A percentile compares a stretch with the other conserved stretches of the same genome.
These are phyloP conservation scores for Meloidogyne floridensis DNA, from an alignment of 1,140 invertebrate genomes.

Conservation along the genomic window DNA sequence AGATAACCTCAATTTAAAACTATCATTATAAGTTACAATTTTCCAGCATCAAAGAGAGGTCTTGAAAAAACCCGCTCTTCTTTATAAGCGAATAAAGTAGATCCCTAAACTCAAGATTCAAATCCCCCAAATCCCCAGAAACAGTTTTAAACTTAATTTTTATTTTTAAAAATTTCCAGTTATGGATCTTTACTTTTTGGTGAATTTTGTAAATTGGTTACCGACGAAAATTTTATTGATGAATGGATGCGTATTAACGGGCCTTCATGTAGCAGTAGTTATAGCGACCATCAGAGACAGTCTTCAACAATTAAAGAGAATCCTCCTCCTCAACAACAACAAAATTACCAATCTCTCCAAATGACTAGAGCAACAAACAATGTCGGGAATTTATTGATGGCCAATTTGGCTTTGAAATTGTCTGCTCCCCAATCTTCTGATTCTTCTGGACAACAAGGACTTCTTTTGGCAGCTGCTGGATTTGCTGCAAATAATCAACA, in stretches of 20 bases:
- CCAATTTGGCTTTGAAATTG: background rate
- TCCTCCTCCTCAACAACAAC: conserved; percentile 2
- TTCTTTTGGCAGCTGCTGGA: background rate
- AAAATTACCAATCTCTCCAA: background rate
- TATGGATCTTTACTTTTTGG: conserved; percentile 56
- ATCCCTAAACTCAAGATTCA: too few relatives aligned
- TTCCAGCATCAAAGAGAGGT: too few relatives aligned
- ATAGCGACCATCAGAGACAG: conserved; percentile 9
- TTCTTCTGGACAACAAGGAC: background rate
- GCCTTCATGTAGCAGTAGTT: background rate
- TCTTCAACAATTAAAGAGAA: background rate
- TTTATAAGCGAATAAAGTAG: too few relatives aligned
- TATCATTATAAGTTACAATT: too few relatives aligned
- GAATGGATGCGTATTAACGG: conserved; percentile 38
- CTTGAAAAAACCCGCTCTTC: too few relatives aligned
- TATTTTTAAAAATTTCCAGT: background rate
- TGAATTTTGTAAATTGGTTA: conserved; percentile 57
- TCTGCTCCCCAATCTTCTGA: background rate
- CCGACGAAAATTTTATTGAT: conserved; percentile 41
- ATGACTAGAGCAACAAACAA: background rate
- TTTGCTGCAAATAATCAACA: conserved; percentile 6
- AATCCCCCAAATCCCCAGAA: background rate
- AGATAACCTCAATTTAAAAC: too few relatives aligned
- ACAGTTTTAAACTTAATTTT: background rate
- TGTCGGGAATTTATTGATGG: background rate